Evolutionary conservation across 2,797 vertebrate species (phyloP).

Genomic region (Pseudotriccus pelzelni): DNA sequence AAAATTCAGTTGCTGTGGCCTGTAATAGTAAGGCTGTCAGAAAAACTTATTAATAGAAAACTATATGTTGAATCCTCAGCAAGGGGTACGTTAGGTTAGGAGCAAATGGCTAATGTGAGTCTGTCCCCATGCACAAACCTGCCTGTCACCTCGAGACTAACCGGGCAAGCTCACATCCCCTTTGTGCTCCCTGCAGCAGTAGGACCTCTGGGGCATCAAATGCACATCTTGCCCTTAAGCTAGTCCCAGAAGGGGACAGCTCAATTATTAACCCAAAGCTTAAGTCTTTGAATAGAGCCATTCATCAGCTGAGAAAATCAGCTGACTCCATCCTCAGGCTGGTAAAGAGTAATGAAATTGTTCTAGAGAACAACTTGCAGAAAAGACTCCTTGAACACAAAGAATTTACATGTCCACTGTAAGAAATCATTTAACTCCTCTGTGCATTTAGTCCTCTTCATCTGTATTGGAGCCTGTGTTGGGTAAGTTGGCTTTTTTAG

Average conservation of each 20-base stretch:
- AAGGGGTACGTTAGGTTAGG: neutral
- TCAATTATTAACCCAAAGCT: constrained; percentile 88
- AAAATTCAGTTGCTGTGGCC: neutral
- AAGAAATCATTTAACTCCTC: neutral
- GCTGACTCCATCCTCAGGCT: constrained; percentile 89
- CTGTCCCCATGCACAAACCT: neutral
- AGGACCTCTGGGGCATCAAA: neutral
- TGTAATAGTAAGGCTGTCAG: neutral
- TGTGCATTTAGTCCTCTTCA: neutral
- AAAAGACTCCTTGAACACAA: neutral
- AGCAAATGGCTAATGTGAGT: neutral
- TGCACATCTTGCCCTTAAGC: neutral
- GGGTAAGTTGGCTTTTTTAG: neutral
- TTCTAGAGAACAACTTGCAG: constrained; percentile 77
- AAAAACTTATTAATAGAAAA: neutral
- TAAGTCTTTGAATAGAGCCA: constrained; percentile 87
- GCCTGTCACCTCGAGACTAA: neutral
- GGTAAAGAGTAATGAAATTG: constrained; percentile 81
- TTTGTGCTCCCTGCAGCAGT: neutral
- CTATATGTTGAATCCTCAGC: neutral
- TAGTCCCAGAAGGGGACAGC: constrained; percentile 60
- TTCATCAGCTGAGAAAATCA: constrained; percentile 89
- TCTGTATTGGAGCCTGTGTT: neutral
- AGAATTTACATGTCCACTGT: neutral
- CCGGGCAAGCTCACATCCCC: neutral